Conservation (phyloP, 2,113 vertebrate genomes). For the Phalacrocorax aristotelis region DNA sequence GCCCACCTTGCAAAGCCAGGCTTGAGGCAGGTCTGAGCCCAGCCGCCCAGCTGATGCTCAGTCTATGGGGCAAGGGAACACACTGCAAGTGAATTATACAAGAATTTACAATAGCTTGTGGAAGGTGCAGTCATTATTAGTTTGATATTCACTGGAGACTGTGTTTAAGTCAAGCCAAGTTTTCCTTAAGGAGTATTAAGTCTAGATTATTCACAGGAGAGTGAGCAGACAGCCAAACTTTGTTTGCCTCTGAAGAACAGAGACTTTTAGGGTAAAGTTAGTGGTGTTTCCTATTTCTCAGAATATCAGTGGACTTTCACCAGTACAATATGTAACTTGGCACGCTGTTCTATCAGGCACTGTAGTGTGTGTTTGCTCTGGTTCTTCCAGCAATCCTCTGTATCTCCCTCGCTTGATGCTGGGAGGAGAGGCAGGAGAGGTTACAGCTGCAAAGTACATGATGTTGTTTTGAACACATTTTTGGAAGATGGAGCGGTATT, state of each 20-base stretch:
- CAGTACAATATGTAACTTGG: not conserved
- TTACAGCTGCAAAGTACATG: constrained; percentile 12
- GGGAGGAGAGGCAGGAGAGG: not conserved
- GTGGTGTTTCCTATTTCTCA: not conserved
- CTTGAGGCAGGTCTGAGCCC: not conserved
- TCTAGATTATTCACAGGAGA: not conserved
- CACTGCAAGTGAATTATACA: not conserved
- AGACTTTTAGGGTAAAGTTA: not conserved
- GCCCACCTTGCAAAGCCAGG: not conserved
- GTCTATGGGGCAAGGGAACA: not conserved
- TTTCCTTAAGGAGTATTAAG: not conserved
- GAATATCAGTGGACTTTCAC: constrained; percentile 22
- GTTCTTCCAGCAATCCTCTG: not conserved
- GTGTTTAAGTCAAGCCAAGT: not conserved
- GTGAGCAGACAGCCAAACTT: not conserved
- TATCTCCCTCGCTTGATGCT: not conserved
- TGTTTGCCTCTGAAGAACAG: not conserved
- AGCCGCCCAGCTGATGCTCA: not conserved
- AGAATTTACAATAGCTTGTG: not conserved
- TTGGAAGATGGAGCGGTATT: not conserved
- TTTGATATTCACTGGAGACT: not conserved
- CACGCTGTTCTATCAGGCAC: not conserved
- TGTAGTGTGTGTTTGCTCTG: not conserved
- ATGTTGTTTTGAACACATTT: constrained; percentile 18
- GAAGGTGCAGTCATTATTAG: not conserved